A percentile compares a stretch with the other conserved stretches of the same genome.
Conservation (phyloP, 2,797 vertebrate species). For the Coranthus polyacanthus region DNA sequence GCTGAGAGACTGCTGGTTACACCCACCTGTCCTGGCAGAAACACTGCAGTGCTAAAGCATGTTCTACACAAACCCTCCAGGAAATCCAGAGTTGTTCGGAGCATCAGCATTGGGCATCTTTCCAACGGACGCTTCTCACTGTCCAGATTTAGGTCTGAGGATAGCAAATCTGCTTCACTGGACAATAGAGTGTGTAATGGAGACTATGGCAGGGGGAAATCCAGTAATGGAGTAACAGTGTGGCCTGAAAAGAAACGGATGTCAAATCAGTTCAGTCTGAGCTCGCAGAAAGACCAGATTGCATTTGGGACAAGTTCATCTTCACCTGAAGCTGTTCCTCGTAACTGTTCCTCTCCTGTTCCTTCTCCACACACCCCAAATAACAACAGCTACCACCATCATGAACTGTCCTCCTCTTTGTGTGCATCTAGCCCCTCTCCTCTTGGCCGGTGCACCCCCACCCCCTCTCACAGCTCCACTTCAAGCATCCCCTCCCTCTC, state of each 20-base stretch:
- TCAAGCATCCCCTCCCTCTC: constrained; percentile 78
- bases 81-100: constrained; percentile 80
- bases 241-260: constrained; percentile 58
- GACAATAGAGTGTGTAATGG: constrained; percentile 65
- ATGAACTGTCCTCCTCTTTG: constrained; percentile 52
- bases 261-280: constrained; percentile 51
- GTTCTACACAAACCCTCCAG: constrained; percentile 81
- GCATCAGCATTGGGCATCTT: constrained; percentile 79
- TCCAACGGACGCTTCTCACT: constrained; percentile 80
- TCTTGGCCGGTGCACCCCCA: constrained; percentile 42
- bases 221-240: constrained; percentile 49
- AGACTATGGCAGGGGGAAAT: constrained; percentile 52
- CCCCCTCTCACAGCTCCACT: constrained; percentile 71
- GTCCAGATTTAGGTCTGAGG: constrained; percentile 76
- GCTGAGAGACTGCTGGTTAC: constrained; percentile 71
- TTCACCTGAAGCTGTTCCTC: constrained; percentile 32
- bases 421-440: constrained; percentile 58
- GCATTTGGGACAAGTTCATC: constrained; percentile 50
- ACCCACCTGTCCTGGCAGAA: constrained; percentile 49
- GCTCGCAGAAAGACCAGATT: constrained; percentile 75
- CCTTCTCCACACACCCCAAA: constrained; percentile 34
- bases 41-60: constrained; percentile 71
- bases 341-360: constrained; percentile 27
- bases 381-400: constrained; percentile 44
- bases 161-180: constrained; percentile 55